A percentile compares a stretch with the other conserved stretches of the same genome.
Conservation (phyloP, 2,888 invertebrate genomes). For the Desoria tigrina region DNA sequence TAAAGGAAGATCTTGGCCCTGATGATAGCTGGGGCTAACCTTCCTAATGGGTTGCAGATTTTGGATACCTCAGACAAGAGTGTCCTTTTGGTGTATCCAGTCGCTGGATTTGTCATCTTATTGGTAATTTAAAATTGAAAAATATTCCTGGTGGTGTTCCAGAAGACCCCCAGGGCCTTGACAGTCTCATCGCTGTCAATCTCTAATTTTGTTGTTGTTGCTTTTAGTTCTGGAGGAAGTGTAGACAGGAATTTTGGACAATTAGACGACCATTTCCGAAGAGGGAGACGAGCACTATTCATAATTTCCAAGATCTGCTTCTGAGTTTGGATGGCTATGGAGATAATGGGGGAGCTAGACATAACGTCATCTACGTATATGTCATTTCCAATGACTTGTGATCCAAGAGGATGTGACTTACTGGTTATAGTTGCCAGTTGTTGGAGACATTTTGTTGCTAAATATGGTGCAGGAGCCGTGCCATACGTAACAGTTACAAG, state of each 20-base stretch:
- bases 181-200: neutral
- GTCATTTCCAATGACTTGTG: conserved; percentile 57
- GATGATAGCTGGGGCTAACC: too few species aligned
- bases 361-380: conserved; percentile 54
- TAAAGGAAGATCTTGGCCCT: too few species aligned
- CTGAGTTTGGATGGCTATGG: neutral
- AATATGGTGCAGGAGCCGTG: conserved; percentile 52
- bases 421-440: conserved; percentile 51
- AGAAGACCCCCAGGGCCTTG: neutral
- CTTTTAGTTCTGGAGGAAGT: neutral
- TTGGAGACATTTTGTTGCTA: conserved; percentile 51
- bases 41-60: conserved; percentile 53
- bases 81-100: conserved; percentile 41
- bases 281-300: neutral
- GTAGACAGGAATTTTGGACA: neutral
- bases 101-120: neutral
- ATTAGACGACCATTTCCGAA: conserved; percentile 22
- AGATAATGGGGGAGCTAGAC: neutral
- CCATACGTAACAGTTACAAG: conserved; percentile 55
- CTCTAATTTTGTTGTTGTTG: neutral
- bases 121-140: too few species aligned
- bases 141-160: too few species aligned
- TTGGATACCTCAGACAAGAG: conserved; percentile 48
- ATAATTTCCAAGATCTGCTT: neutral
- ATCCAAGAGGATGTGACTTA: conserved; percentile 45